Conservation (phyloP, 2,113 vertebrate species). For the Dipodomys stephensi region DNA sequence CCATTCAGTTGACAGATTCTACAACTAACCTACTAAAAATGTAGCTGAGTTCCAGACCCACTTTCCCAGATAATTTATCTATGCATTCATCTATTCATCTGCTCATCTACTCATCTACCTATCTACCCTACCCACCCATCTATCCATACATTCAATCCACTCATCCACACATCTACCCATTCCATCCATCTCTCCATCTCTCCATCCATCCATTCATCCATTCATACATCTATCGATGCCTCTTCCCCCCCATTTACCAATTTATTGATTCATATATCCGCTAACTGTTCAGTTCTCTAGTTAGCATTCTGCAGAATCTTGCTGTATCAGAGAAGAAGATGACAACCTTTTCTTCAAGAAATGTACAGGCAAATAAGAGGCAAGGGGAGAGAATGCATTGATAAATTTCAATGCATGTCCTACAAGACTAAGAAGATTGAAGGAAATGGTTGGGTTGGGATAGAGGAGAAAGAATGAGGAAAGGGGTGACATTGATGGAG, state of each 20-base stretch:
- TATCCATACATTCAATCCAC: too few species aligned
- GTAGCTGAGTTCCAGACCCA: background rate
- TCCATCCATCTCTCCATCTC: background rate
- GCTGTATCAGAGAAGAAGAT: background rate
- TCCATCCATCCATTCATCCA: background rate
- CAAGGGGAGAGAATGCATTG: too few species aligned
- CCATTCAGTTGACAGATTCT: background rate
- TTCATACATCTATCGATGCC: background rate
- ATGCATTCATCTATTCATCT: background rate
- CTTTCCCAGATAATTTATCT: background rate
- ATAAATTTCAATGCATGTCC: too few species aligned
- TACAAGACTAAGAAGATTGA: too few species aligned
- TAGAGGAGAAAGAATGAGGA: too few species aligned
- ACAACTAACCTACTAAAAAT: background rate
- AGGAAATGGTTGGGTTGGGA: too few species aligned
- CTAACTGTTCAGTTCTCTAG: background rate
- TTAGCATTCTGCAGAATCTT: accelerated
- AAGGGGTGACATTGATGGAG: too few species aligned
- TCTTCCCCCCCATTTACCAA: background rate
- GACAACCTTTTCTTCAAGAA: background rate
- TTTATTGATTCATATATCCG: too few species aligned
- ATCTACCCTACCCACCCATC: too few species aligned
- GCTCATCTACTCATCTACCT: background rate
- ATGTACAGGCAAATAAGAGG: background rate
- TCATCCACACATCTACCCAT: background rate